Evolutionary conservation across 2,888 invertebrate genomes (phyloP).

Genomic region (Adelognathus sp.): DNA sequence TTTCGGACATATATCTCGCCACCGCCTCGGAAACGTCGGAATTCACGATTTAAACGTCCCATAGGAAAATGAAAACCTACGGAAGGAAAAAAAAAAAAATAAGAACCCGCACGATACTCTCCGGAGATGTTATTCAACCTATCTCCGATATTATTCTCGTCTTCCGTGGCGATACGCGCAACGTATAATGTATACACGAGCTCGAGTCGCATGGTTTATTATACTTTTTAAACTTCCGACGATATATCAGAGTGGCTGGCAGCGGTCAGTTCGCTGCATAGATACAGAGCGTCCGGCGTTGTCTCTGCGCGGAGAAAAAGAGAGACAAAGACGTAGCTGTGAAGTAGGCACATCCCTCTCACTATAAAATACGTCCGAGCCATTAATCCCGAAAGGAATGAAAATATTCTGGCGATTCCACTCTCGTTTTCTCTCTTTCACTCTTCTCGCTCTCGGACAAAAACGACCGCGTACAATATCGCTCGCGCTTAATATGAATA

Average conservation of each 20-base stretch:
- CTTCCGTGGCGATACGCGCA: slow-evolving; percentile 10
- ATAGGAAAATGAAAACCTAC: slow-evolving; percentile 54
- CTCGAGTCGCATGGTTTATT: slow-evolving; percentile 66
- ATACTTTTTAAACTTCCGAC: slow-evolving; percentile 78
- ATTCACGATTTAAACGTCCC: slow-evolving; percentile 76
- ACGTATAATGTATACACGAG: slow-evolving; percentile 32
- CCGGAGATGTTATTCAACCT: slow-evolving; percentile 36
- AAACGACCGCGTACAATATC: slow-evolving; percentile 64
- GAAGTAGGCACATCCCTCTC: slow-evolving; percentile 52
- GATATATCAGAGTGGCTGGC: slow-evolving; percentile 74
- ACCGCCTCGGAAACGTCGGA: slow-evolving; percentile 65
- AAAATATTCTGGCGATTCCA: slow-evolving; percentile 74
- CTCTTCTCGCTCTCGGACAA: slow-evolving; percentile 64
- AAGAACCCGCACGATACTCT: slow-evolving; percentile 31
- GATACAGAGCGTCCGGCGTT: slow-evolving; percentile 24
- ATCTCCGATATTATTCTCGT: slow-evolving; percentile 48
- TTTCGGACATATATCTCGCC: slow-evolving; percentile 15
- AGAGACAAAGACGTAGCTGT: slow-evolving; percentile 39
- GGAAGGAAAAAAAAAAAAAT: slow-evolving; percentile 29
- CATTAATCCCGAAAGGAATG: slow-evolving; percentile 80
- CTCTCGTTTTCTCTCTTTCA: slow-evolving; percentile 34
- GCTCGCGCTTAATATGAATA: slow-evolving; percentile 79
- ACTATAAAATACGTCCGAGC: slow-evolving; percentile 81
- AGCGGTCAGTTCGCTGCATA: slow-evolving; percentile 74
- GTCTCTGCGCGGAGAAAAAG: slow-evolving; percentile 37